Base-by-base conservation (phyloP, 2,113 vertebrate genomes). In the Lagopus muta region DNA sequence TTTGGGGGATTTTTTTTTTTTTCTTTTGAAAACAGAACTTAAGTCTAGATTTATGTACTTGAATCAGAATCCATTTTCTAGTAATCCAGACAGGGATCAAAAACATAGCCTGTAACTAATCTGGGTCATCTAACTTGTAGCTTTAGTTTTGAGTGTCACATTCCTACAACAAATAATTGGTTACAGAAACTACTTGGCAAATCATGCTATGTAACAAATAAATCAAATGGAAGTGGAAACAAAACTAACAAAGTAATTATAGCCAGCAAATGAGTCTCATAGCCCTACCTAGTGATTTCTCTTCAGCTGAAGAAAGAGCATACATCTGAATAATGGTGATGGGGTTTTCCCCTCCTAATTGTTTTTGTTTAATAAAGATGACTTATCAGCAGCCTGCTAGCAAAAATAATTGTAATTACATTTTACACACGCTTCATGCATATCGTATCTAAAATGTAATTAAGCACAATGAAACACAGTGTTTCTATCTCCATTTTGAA, bases 161-260 rank as follows among this genome's bases (percentile, higher is more conserved):
- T 78, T 81, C 61, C 11, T 92, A 57, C 43, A 88, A 81, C 45
- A 94, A 92, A 82, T 70, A 82, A 77, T 83, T 88, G 50, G 86
- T 94, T 88, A 69, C 77, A 71, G 66, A 90, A 92, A 75, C 66
- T 93, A 27, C 75, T 86, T 75, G 86, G 62, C 32, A 83, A 93
- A 78, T 88, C 66, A 62, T 69, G 4, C 62, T 43, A 14, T n/a
- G 47, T 36, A 87, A 55, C 61, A 86, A 84, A 93, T 86, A 96
- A 93, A 83, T 92, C 82, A 83, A 86, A 84, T 43, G 83, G 47
- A 84, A 93, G 65, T 65, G 36, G 48, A 82, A 67, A 71, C n/a
- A 90, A 93, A 93, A 83, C 45, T 93, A 94, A 95, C 83, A 60
- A 93, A 90, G 43, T 22, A 75, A 71, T 94, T 80, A 83, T 64